Conservation (phyloP, 2,888 invertebrate species). For the Rhagonycha fulva region DNA sequence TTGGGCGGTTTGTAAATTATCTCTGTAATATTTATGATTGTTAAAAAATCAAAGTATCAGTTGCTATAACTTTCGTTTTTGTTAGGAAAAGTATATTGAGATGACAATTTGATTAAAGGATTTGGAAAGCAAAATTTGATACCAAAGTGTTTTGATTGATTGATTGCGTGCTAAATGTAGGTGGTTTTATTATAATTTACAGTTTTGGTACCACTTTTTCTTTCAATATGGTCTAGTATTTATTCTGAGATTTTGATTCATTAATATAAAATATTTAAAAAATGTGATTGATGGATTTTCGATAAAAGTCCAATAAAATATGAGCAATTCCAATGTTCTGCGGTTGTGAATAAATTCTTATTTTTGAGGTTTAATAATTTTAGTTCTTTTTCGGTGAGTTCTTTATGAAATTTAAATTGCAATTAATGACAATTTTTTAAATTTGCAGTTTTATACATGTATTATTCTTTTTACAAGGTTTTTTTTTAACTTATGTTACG, state of each 20-base stretch:
- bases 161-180: not conserved
- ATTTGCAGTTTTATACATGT: too few species aligned
- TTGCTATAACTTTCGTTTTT: not conserved
- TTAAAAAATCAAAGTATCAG: not conserved
- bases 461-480: too few species aligned
- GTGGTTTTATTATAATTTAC: not conserved
- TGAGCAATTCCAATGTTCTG: too few species aligned
- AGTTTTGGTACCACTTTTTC: not conserved
- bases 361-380: too few species aligned
- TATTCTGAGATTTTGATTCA: not conserved
- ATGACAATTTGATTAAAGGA: not conserved
- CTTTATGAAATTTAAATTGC: too few species aligned
- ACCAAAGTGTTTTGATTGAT: not conserved
- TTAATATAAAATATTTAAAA: too few species aligned
- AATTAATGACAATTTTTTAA: too few species aligned
- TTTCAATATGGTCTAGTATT: not conserved
- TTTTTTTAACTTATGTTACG: too few species aligned
- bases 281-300: too few species aligned
- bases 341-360: too few species aligned
- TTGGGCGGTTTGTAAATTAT: not conserved
- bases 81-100: not conserved
- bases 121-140: not conserved
- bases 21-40: not conserved
- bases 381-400: too few species aligned
- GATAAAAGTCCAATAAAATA: too few species aligned